Base-by-base conservation (phyloP, 92 coral and sea anemone species). In the Porites evermanni region DNA sequence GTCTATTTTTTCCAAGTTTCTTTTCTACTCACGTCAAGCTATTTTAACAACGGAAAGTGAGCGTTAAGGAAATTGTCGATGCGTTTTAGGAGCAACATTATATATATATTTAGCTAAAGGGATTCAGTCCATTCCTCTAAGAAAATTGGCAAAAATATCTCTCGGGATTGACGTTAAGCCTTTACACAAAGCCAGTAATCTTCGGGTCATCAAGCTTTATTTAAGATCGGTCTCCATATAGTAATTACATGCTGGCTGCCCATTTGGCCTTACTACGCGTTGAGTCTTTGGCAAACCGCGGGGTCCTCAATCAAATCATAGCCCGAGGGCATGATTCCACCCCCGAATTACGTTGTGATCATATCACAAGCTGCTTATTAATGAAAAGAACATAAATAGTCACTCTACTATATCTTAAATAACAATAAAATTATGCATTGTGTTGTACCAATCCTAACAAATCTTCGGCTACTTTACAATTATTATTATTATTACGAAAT, bases 371-470 rank as follows among this genome's bases (percentile, higher is more conserved):
- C 78, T 56, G 83, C 26, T 75, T 61, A 54, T 53, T 69, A 70
- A 81, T 70, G 29, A 84, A 70, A 67, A 70, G 81, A 68, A 76
- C 58, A 53, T 77, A 78, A 76, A 77, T 75, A 84, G 88, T 74
- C 64, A 38, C 47, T 75, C 74, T 75, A 53, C 83, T 85, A 77
- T 38, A 38, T 77, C 88, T 77, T 85, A 85, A 85, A 78, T 85
- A 85, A 83, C 88, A 78, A 85, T 76, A 75, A 77, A 85, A 77
- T 85, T 64, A 68, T 76, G 72, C 74, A 77, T 67, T 85, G 83
- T 85, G 65, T 13, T 74, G 81, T 51, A 81, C 72, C 64, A 64
- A 73, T 65, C 53, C 79, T 82, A 82, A 82, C 72, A 72, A 73
- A 60, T 72, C 51, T 64, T 67, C 63, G n/a, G 71, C 73, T 64